Evolutionary conservation across 1,140 invertebrate genomes (phyloP), one percentile per base, ranked within the genome.

Genomic region (Drosophila sp.): DNA sequence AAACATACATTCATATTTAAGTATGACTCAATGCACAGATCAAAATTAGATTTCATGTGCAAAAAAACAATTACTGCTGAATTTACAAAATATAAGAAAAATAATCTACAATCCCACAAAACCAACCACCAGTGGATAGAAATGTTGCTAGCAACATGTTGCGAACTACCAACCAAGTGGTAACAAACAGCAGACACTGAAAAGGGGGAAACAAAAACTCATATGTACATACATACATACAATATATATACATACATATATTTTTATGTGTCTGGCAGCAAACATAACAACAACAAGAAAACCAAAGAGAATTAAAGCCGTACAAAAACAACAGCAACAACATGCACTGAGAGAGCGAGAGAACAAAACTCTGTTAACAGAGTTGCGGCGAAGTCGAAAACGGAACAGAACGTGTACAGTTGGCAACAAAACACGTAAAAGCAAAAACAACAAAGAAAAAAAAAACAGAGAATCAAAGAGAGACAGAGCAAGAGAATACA

Each of bases 391-490:
- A 65, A 61, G 70, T 55, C 60, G 57, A 58, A 70, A 60, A 44
- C 76, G 60, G 60, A 57, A 70, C 61, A 54, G 66, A 54, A 63
- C 41, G 58, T 55, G 89, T 91, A 91, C 89, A 91, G 89, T 91
- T 80, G 89, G 78, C 79, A 76, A 91, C 89, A 91, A 91, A 91
- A 91, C 89, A 91, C 80, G 70, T 65, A 70, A 80, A 80, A 33
- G 40, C 55, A 66, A 29, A 55, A 57, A 6, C 60, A 74, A 57
- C 25, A 64, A n/a, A 29, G 41, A 64, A 54, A 73, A 55, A 55
- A 65, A 65, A 71, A 29, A 8, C 10, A 38, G 33, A 35, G 33
- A 2, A 35, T 35, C 10, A 11, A 1, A 38, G 4, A 38, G 35
- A 38, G 35, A 38, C 66, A 58, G 44, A 62, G 57, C 41, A 44